Base-by-base conservation (phyloP, 2,797 vertebrate genomes). In the Sparidentex hasta region DNA sequence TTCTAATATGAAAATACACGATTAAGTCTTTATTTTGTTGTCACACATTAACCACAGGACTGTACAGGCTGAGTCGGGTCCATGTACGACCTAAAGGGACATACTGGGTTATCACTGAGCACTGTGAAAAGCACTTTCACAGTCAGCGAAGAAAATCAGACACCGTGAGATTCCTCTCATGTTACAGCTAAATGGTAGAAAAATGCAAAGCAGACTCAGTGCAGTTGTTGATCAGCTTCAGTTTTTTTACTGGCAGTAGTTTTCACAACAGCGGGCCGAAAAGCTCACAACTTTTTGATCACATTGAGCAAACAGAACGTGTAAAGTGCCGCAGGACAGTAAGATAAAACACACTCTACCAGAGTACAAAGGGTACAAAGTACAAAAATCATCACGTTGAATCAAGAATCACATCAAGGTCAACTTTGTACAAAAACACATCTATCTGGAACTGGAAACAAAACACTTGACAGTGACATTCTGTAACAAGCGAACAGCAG, bases 281-380 rank as follows among this genome's bases (percentile, higher is more conserved):
- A 88, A 83, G 58, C 79, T 74, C 38, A 63, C 21, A 76, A 81
- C 0, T 17, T 46, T 80, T 62, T 17, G 54, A 82, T 82, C n/a
- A 66, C 66, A 50, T 27, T 63, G 5, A 27, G 43, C n/a, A 81
- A 55, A 78, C 54, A 58, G 29, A 81, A 55, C 25, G 50, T 8
- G 23, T 91, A 93, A 93, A 93, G 90, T 93, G 90, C 84, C 78
- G 82, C 64, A 25, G 65, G 84, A 74, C 55, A 78, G 11, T 52
- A 16, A 68, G 17, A 67, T 50, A 52, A 66, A 74, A 84, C 21
- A 74, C 21, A 74, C 38, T 63, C 44, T 55, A 70, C 38, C 14
- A 11, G 16, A 70, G 70, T 68, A 80, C 56, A 85, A 87, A 79
- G 11, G 46, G 57, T 67, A 62, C 20, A 80, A 81, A 69, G 44